Conservation (phyloP, 1,140 invertebrate genomes). For the Drosophila ogumai region DNA sequence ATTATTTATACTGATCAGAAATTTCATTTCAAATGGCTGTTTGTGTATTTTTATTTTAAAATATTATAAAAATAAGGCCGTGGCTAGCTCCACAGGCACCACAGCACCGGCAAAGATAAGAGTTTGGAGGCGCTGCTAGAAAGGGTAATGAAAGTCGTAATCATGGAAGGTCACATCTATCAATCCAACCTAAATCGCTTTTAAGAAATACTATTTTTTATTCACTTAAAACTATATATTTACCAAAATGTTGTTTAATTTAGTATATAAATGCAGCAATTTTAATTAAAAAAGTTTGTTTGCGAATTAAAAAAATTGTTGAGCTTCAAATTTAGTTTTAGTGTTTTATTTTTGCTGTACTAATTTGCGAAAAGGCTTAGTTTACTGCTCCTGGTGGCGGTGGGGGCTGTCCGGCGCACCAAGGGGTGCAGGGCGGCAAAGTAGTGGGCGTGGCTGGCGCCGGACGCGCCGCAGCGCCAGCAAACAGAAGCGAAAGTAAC, state of each 20-base stretch:
- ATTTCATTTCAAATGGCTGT: neutral
- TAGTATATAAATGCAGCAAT: too few species aligned
- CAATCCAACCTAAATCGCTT: neutral
- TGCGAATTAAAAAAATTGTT: neutral
- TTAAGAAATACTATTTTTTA: too few species aligned
- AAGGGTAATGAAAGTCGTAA: neutral
- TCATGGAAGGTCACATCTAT: neutral
- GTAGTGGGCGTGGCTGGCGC: neutral
- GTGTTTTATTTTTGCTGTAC: neutral
- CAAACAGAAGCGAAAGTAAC: conserved; percentile 43
- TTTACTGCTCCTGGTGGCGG: conserved; percentile 53
- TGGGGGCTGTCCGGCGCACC: conserved; percentile 57
- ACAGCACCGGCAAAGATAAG: neutral
- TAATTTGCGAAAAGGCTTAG: conserved; percentile 6
- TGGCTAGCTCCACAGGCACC: neutral
- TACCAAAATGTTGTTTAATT: too few species aligned
- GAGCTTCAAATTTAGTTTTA: neutral
- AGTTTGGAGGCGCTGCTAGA: neutral
- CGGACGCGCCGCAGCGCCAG: conserved; percentile 5
- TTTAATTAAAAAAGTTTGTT: too few species aligned
- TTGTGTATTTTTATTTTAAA: too few species aligned
- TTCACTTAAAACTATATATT: too few species aligned
- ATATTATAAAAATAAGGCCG: neutral
- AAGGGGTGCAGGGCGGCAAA: conserved; percentile 38
- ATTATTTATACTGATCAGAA: neutral